Conservation (phyloP, 2,888 invertebrate species). For the Mythimna ferrago region DNA sequence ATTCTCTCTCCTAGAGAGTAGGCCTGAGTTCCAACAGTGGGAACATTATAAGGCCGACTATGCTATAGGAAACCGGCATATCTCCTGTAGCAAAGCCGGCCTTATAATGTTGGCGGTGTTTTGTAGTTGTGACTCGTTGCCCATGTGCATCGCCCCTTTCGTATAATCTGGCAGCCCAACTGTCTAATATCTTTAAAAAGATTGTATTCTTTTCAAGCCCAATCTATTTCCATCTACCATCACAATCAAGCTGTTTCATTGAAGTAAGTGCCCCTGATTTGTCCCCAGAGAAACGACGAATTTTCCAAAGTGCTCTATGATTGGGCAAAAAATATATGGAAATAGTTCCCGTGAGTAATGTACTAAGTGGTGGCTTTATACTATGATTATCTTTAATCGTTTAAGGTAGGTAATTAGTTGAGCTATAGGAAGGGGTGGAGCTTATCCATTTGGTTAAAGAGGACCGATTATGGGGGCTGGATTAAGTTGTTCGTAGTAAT, state of each 20-base stretch:
- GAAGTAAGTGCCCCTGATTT: conserved; percentile 12
- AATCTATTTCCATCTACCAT: background rate
- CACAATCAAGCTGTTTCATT: background rate
- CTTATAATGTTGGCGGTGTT: no score
- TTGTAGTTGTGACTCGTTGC: no score
- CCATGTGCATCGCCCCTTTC: no score
- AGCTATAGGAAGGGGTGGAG: conserved; percentile 14
- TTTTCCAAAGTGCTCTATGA: conserved; percentile 50
- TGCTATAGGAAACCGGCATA: no score
- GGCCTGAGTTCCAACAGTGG: no score
- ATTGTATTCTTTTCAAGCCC: background rate
- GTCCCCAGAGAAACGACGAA: conserved; percentile 26
- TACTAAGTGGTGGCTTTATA: conserved; percentile 20
- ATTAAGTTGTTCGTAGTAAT: conserved; percentile 2
- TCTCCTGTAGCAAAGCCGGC: no score
- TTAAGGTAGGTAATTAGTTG: conserved; percentile 25
- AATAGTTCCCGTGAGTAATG: conserved; percentile 30
- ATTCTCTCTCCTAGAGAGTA: no score
- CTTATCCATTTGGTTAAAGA: conserved; percentile 9
- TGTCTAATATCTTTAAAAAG: conserved; percentile 2
- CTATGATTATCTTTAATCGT: conserved; percentile 20
- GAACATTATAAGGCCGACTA: no score
- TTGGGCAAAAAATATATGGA: conserved; percentile 32
- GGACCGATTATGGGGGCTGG: background rate
- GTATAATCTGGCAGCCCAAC: no score